Conservation (phyloP, 1,140 invertebrate genomes). For the Asbolus verrucosus region DNA sequence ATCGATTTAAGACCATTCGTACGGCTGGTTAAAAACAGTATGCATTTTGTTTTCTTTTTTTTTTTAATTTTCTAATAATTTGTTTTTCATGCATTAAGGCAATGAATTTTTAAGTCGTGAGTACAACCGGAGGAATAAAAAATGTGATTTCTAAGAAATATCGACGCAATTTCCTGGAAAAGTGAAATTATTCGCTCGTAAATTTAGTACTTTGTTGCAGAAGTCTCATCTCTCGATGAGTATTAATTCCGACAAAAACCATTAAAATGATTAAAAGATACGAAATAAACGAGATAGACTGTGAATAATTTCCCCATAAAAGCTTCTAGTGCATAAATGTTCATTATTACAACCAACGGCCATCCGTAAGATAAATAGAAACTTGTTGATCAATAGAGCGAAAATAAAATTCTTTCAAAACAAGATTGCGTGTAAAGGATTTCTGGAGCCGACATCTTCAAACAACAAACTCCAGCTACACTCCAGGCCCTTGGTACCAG, state of each 20-base stretch:
- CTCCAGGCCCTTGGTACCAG: slow-evolving; percentile 5
- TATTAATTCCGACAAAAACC: slow-evolving; percentile 36
- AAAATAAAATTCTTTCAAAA: slow-evolving; percentile 43
- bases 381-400: slow-evolving; percentile 23
- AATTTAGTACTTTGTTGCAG: too few relatives aligned
- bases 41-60: slow-evolving; percentile 8
- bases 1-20: too few relatives aligned
- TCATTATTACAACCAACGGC: slow-evolving; percentile 14
- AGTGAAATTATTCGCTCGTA: slow-evolving; percentile 43
- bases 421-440: slow-evolving; percentile 43
- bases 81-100: slow-evolving; percentile 18
- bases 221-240: too few relatives aligned
- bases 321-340: slow-evolving; percentile 1
- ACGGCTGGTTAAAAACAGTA: slow-evolving; percentile 11
- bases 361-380: slow-evolving; percentile 14
- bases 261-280: slow-evolving; percentile 44
- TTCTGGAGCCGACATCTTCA: slow-evolving; percentile 42
- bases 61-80: too few relatives aligned
- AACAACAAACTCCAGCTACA: slow-evolving; percentile 30
- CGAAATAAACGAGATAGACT: too few relatives aligned
- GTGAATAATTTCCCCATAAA: too few relatives aligned
- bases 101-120: slow-evolving; percentile 17
- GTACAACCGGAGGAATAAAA: background rate
- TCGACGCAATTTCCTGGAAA: slow-evolving; percentile 41
- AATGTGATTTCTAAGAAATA: slow-evolving; percentile 30